Percentiles rank a stretch among this genome's conserved stretches.
Conservation (phyloP, 2,113 vertebrate genomes). For the Crotalus viridis region DNA sequence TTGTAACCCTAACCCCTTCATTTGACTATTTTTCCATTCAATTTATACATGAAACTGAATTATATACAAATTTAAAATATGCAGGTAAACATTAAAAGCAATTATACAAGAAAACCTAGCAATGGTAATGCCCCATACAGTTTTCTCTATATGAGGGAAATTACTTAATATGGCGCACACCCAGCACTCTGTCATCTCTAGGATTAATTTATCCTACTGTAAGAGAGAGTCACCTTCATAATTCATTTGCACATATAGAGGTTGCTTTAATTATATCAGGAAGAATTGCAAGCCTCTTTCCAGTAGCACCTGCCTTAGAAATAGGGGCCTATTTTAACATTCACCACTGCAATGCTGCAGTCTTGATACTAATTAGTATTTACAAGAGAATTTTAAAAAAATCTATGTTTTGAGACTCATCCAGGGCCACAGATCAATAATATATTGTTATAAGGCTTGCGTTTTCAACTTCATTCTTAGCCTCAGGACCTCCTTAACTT, state of each 20-base stretch:
- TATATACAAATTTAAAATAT: too few species aligned
- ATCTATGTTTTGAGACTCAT: not conserved
- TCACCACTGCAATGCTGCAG: not conserved
- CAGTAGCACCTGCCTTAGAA: not conserved
- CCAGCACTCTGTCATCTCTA: not conserved
- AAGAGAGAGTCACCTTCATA: not conserved
- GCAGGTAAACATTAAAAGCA: not conserved
- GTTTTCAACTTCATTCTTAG: not conserved
- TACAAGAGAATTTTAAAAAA: not conserved
- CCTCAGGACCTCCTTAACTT: not conserved
- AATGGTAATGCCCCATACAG: not conserved
- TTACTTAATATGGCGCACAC: not conserved
- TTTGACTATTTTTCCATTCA: not conserved
- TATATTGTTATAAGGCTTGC: rapidly evolving
- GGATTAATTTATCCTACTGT: not conserved
- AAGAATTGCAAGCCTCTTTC: not conserved
- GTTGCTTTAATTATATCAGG: not conserved
- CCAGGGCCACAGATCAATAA: rapidly evolving
- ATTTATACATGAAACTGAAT: not conserved
- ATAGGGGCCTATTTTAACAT: not conserved
- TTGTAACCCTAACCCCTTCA: not conserved
- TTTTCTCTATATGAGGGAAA: not conserved
- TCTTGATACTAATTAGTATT: not conserved
- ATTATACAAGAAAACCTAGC: not conserved
- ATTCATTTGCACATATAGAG: not conserved